These are phyloP conservation scores for Brassicogethes aeneus DNA, from an alignment of 2,888 invertebrate species.

Conservation along the genomic window DNA sequence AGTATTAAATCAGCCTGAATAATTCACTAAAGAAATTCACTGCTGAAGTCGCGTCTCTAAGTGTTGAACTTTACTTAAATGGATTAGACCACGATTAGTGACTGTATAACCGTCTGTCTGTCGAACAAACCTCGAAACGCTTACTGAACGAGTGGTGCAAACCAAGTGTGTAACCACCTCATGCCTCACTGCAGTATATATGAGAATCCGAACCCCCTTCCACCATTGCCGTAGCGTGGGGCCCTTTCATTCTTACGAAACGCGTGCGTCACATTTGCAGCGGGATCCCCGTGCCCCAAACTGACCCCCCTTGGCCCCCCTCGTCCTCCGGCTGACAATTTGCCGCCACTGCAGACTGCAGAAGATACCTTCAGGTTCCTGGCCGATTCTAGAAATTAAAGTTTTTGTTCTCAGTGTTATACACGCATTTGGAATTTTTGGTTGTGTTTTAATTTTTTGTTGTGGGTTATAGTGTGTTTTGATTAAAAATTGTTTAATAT, in stretches of 20 bases:
- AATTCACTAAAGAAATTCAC: slow-evolving; percentile 37
- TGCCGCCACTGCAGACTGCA: too few relatives aligned
- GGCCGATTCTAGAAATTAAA: too few relatives aligned
- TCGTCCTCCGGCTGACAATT: too few relatives aligned
- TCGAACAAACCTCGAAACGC: slow-evolving; percentile 24
- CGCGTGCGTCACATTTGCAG: slow-evolving; percentile 50
- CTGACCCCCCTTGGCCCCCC: too few relatives aligned
- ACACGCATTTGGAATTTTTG: too few relatives aligned
- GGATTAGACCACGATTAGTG: slow-evolving; percentile 48
- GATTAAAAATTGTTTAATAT: too few relatives aligned
- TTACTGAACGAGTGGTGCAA: slow-evolving; percentile 34
- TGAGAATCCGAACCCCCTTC: slow-evolving; percentile 38
- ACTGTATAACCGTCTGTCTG: slow-evolving; percentile 32
- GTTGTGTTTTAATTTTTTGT: too few relatives aligned
- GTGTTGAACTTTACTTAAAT: too few relatives aligned
- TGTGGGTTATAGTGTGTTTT: too few relatives aligned
- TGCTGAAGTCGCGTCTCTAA: slow-evolving; percentile 40
- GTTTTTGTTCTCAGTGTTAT: too few relatives aligned
- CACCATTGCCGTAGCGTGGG: slow-evolving; percentile 44
- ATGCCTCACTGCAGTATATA: slow-evolving; percentile 35
- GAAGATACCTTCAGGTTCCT: too few relatives aligned
- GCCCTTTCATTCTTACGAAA: slow-evolving; percentile 41
- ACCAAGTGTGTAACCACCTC: slow-evolving; percentile 31
- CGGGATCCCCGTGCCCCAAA: slow-evolving; percentile 23
- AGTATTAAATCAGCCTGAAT: slow-evolving; percentile 33